phyloP scores from a whole-genome alignment of 2,888 invertebrate genomes.

The Drosophila ezoana region DNA sequence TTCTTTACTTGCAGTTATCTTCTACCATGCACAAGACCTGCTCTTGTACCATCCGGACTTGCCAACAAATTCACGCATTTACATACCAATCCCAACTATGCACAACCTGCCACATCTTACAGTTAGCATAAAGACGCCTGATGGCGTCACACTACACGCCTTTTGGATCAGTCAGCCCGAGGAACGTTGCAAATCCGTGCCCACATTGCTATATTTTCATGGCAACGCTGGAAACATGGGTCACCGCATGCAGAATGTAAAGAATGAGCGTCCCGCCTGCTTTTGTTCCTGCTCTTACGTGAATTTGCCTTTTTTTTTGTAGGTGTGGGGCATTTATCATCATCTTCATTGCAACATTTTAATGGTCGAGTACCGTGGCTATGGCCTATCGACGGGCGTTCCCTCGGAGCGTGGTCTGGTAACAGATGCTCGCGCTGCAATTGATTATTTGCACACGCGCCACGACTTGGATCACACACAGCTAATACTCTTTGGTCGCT shows the following conservation, averaged over 20 bases:
- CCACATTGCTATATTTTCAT: conserved; percentile 96
- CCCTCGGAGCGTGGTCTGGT: conserved; percentile 95
- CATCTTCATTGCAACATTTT: conserved; percentile 93
- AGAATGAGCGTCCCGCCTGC: not conserved
- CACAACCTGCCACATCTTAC: conserved; percentile 95
- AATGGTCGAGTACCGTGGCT: conserved; percentile 97
- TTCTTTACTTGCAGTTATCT: conserved; percentile 87
- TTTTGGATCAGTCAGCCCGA: conserved; percentile 92
- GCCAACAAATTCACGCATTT: conserved; percentile 94
- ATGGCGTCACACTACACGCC: conserved; percentile 92
- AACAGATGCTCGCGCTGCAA: conserved; percentile 93
- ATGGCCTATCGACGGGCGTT: conserved; percentile 95
- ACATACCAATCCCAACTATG: conserved; percentile 94
- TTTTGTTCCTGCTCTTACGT: not conserved
- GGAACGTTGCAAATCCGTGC: conserved; percentile 88
- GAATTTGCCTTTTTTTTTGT: not conserved
- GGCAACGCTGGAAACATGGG: conserved; percentile 99
- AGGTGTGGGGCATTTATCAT: conserved; percentile 91
- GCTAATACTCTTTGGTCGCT: conserved; percentile 96
- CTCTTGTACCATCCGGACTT: conserved; percentile 95
- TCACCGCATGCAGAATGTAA: conserved; percentile 93
- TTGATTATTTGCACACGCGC: conserved; percentile 93
- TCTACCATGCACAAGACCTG: conserved; percentile 94
- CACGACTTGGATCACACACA: conserved; percentile 93
- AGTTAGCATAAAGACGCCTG: conserved; percentile 90